phyloP scores from a whole-genome alignment of 92 coral and sea anemone genomes.

The Scolanthus callimorphus region DNA sequence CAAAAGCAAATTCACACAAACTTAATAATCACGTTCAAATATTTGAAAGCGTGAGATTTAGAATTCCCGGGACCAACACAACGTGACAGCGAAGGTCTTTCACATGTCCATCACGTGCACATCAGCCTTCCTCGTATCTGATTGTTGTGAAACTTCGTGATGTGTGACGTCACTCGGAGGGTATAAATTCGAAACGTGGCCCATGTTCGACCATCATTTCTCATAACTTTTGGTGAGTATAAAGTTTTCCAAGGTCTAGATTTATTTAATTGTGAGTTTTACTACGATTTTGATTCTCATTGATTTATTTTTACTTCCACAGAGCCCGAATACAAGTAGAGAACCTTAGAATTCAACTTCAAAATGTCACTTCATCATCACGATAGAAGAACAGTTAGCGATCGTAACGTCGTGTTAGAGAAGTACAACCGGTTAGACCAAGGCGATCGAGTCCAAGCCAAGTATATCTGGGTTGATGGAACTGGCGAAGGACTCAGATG shows the following conservation, averaged over 20 bases:
- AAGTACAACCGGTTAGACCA: conserved; percentile 76
- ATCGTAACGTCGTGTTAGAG: conserved; percentile 44
- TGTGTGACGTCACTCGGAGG: neutral
- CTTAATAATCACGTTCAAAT: no score
- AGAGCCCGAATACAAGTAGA: no score
- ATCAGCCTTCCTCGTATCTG: neutral
- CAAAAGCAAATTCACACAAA: no score
- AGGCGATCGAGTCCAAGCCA: conserved; percentile 73
- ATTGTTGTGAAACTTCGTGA: neutral
- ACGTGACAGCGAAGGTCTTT: neutral
- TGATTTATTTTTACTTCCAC: no score
- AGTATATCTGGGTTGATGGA: conserved; percentile 96
- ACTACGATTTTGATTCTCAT: no score
- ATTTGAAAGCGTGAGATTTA: neutral
- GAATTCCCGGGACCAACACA: neutral
- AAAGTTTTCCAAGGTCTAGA: neutral
- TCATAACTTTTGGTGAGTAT: neutral
- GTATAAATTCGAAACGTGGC: neutral
- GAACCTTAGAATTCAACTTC: no score
- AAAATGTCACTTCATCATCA: no score
- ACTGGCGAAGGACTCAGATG: conserved; percentile 90
- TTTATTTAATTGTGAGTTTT: no score
- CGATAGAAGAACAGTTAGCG: conserved; percentile 40
- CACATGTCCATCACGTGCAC: neutral
- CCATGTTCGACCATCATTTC: neutral